A percentile compares a stretch with the other conserved stretches of the same genome.
These are phyloP conservation scores for Drosophila quadrilineata DNA, from an alignment of 1,140 invertebrate genomes.

Conservation along the genomic window DNA sequence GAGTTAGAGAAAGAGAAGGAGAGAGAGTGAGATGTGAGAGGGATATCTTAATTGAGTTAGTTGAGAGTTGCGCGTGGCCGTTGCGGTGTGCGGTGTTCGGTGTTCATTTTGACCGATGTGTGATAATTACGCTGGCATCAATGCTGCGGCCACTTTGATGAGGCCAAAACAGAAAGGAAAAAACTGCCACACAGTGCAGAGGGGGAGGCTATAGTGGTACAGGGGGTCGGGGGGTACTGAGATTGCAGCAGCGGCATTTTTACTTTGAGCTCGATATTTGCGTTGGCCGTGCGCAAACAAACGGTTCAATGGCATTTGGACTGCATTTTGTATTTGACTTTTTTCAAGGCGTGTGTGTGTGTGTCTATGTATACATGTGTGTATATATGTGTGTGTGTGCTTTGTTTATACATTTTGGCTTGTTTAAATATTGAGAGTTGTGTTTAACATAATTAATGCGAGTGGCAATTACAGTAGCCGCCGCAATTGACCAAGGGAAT, in stretches of 20 bases:
- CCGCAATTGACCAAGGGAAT: slow-evolving; percentile 19
- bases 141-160: slow-evolving; percentile 67
- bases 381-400: not conserved
- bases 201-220: not conserved
- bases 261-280: slow-evolving; percentile 39
- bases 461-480: slow-evolving; percentile 66
- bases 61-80: slow-evolving; percentile 67
- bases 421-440: slow-evolving; percentile 75
- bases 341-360: too few species aligned
- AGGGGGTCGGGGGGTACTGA: not conserved
- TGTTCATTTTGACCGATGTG: slow-evolving; percentile 75
- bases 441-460: slow-evolving; percentile 76
- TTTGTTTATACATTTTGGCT: slow-evolving; percentile 43
- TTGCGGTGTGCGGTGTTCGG: too few species aligned
- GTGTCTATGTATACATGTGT: too few species aligned
- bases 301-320: slow-evolving; percentile 70
- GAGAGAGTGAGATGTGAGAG: too few species aligned
- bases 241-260: slow-evolving; percentile 33
- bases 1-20: too few species aligned
- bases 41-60: slow-evolving; percentile 71
- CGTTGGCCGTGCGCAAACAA: slow-evolving; percentile 71
- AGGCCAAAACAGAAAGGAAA: slow-evolving; percentile 12
- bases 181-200: not conserved
- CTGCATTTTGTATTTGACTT: slow-evolving; percentile 35
- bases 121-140: slow-evolving; percentile 67